These are phyloP conservation scores for Marmota monax DNA, from an alignment of 2,113 vertebrate species.

Conservation along the genomic window DNA sequence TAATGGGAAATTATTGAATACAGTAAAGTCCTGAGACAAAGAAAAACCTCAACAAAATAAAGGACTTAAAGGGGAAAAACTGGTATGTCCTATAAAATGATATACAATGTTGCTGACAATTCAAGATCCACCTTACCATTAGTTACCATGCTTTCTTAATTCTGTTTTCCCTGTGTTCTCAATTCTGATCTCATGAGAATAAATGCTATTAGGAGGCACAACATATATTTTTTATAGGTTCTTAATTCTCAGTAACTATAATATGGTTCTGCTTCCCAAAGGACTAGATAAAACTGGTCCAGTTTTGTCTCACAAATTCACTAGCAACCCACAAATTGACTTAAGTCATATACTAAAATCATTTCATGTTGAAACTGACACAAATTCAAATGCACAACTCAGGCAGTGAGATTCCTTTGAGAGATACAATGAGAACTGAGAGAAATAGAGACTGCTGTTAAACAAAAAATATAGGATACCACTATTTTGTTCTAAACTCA, in stretches of 20 bases:
- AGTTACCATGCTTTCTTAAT: not conserved
- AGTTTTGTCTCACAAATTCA: not conserved
- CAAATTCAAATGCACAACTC: slow-evolving; percentile 5
- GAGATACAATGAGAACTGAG: not conserved
- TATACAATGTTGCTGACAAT: not conserved
- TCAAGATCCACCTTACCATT: not conserved
- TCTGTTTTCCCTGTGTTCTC: not conserved
- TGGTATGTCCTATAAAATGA: not conserved
- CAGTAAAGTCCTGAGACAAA: not conserved
- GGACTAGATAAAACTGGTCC: not conserved
- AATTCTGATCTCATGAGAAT: not conserved
- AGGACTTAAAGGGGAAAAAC: not conserved
- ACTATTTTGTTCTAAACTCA: not conserved
- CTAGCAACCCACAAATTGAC: not conserved
- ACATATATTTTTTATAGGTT: not conserved
- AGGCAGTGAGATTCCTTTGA: not conserved
- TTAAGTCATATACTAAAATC: slow-evolving; percentile 16
- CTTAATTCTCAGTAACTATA: not conserved
- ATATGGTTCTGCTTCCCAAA: not conserved
- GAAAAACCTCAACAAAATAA: not conserved
- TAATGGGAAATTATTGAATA: not conserved
- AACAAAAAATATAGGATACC: not conserved
- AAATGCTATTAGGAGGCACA: not conserved
- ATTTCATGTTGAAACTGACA: not conserved
- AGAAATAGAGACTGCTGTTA: not conserved